phyloP scores from a whole-genome alignment of 1,140 invertebrate species.

The Charaxes varanes region DNA sequence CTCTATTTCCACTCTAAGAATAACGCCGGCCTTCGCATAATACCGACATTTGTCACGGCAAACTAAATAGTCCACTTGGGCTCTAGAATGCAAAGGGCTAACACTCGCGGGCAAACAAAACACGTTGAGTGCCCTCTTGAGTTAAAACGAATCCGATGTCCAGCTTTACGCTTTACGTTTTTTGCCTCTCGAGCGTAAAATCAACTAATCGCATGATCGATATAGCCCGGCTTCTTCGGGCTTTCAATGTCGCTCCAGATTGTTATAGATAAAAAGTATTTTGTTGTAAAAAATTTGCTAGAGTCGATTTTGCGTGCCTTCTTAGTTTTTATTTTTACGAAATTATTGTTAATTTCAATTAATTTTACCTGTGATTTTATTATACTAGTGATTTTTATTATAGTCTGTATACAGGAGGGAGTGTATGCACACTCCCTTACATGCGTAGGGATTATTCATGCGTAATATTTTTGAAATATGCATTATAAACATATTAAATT shows the following conservation, averaged over 20 bases:
- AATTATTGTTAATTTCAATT: no score
- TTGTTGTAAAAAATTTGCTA: no score
- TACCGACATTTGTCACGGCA: conserved; percentile 34
- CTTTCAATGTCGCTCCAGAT: conserved; percentile 3
- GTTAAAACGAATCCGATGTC: conserved; percentile 63
- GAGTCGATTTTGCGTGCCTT: no score
- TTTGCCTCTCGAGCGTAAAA: conserved; percentile 33
- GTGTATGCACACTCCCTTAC: no score
- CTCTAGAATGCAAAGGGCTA: conserved; percentile 42
- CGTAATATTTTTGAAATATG: no score
- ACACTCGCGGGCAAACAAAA: conserved; percentile 50
- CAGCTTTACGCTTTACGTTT: conserved; percentile 29
- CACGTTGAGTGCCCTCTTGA: conserved; percentile 36
- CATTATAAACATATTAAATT: no score
- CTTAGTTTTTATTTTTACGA: no score
- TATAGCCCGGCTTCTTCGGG: not conserved
- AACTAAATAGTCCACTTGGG: conserved; percentile 35
- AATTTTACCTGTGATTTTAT: no score
- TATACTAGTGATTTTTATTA: no score
- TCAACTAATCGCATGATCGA: conserved; percentile 32
- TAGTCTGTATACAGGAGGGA: no score
- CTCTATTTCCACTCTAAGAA: conserved; percentile 6
- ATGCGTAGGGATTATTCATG: no score
- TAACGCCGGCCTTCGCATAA: conserved; percentile 8
- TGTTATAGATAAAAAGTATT: not conserved